Percentiles rank a stretch among this genome's conserved stretches.
phyloP scores from a whole-genome alignment of 2,888 invertebrate species.

The Globia sparganii region DNA sequence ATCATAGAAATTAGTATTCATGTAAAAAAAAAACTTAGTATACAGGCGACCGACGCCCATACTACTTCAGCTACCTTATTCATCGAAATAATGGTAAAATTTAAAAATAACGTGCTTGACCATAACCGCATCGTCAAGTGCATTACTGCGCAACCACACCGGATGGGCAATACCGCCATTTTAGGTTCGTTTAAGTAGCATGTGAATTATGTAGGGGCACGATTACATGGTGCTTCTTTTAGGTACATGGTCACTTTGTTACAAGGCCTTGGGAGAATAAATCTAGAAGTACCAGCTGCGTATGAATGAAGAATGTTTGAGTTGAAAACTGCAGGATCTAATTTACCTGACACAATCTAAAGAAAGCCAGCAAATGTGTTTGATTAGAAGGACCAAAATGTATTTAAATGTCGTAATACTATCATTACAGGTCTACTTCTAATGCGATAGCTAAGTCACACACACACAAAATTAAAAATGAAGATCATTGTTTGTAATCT shows the following conservation, averaged over 20 bases:
- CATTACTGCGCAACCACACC: constrained; percentile 52
- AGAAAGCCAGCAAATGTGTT: too few species aligned
- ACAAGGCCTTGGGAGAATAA: constrained; percentile 10
- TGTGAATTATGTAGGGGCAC: constrained; percentile 31
- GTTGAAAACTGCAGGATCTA: not conserved
- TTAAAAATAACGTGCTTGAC: constrained; percentile 37
- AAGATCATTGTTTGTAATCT: too few species aligned
- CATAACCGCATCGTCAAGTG: constrained; percentile 45
- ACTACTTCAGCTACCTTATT: not conserved
- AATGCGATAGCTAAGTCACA: too few species aligned
- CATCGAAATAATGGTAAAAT: constrained; percentile 34
- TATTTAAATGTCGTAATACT: too few species aligned
- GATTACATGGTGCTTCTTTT: constrained; percentile 14
- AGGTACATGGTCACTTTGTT: constrained; percentile 23
- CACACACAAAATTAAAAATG: too few species aligned
- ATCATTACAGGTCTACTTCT: too few species aligned
- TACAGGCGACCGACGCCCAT: not conserved
- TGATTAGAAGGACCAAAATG: too few species aligned
- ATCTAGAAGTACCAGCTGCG: not conserved
- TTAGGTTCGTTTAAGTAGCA: constrained; percentile 47
- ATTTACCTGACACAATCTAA: not conserved
- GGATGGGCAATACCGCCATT: constrained; percentile 56
- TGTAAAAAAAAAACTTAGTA: not conserved
- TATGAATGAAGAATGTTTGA: not conserved
- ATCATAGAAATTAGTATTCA: too few species aligned